These are phyloP conservation scores for Microctenopoma lineatum DNA, from an alignment of 2,797 vertebrate genomes.

Conservation along the genomic window DNA sequence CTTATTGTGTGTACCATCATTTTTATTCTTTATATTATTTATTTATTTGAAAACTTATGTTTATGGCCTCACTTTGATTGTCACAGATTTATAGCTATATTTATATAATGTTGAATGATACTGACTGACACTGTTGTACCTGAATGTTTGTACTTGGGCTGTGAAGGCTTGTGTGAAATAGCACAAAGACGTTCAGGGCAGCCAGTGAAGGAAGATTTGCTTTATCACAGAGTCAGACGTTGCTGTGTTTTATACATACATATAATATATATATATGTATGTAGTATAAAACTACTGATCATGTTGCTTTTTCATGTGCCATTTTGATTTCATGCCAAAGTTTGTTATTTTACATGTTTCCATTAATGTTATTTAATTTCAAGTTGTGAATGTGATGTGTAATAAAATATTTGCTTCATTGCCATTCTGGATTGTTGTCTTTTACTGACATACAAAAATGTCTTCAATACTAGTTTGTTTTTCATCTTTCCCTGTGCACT, in stretches of 20 bases:
- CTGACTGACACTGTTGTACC: slow-evolving; percentile 45
- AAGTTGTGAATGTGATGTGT: slow-evolving; percentile 69
- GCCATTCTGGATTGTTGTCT: not conserved
- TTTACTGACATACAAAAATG: not conserved
- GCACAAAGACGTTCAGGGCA: slow-evolving; percentile 62
- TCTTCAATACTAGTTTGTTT: too few species aligned
- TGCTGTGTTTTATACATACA: slow-evolving; percentile 55
- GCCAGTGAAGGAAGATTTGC: slow-evolving; percentile 50
- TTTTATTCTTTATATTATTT: slow-evolving; percentile 80
- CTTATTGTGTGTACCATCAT: slow-evolving; percentile 83
- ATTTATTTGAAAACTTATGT: slow-evolving; percentile 77
- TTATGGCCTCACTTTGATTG: slow-evolving; percentile 69
- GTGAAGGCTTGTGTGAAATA: slow-evolving; percentile 50
- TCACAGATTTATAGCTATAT: slow-evolving; percentile 81
- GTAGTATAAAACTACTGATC: slow-evolving; percentile 45
- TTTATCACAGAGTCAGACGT: slow-evolving; percentile 55
- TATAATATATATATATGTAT: slow-evolving; percentile 25
- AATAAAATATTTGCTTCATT: slow-evolving; percentile 67
- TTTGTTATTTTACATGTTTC: slow-evolving; percentile 76
- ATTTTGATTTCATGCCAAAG: slow-evolving; percentile 83
- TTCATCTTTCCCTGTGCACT: too few species aligned
- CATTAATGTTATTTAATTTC: slow-evolving; percentile 75
- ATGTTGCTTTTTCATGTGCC: slow-evolving; percentile 64
- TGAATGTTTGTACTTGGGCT: slow-evolving; percentile 42
- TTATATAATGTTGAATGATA: slow-evolving; percentile 78